A percentile compares a stretch with the other conserved stretches of the same genome.
These are phyloP conservation scores for Orchesellides sinensis DNA, from an alignment of 2,888 invertebrate genomes.

Conservation along the genomic window DNA sequence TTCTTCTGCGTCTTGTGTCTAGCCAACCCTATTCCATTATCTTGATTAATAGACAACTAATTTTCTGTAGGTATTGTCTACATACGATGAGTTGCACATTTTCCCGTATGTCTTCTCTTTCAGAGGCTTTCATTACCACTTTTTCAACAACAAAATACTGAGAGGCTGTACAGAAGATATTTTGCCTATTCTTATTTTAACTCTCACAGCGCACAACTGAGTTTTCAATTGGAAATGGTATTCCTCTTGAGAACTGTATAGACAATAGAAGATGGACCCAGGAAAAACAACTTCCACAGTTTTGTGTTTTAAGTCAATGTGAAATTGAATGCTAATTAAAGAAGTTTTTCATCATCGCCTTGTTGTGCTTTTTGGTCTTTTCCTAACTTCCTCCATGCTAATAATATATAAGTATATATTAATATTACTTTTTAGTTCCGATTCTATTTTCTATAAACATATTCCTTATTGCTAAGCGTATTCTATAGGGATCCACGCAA, in stretches of 20 bases:
- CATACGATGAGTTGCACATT: constrained; percentile 56
- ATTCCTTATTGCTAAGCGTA: too few species aligned
- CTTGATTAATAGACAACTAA: constrained; percentile 58
- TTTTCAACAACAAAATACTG: constrained; percentile 4
- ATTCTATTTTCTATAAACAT: too few species aligned
- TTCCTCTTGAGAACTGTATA: neutral
- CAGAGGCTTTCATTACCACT: too few species aligned
- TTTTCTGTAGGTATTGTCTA: constrained; percentile 44
- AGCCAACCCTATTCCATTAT: constrained; percentile 20
- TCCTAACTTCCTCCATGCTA: neutral
- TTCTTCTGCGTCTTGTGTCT: too few species aligned
- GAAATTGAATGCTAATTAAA: constrained; percentile 22
- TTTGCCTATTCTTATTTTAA: too few species aligned
- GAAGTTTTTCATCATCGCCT: constrained; percentile 23
- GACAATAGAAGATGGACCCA: neutral
- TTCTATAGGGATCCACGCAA: too few species aligned
- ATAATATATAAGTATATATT: too few species aligned
- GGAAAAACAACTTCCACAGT: neutral
- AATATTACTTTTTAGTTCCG: too few species aligned
- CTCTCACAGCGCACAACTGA: too few species aligned
- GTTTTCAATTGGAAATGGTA: too few species aligned
- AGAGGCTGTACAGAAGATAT: too few species aligned
- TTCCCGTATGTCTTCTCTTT: neutral
- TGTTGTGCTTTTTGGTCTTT: neutral
- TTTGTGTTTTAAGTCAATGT: constrained; percentile 5